These are phyloP conservation scores for Cerastis rubricosa DNA, from an alignment of 2,888 invertebrate species.

Conservation along the genomic window DNA sequence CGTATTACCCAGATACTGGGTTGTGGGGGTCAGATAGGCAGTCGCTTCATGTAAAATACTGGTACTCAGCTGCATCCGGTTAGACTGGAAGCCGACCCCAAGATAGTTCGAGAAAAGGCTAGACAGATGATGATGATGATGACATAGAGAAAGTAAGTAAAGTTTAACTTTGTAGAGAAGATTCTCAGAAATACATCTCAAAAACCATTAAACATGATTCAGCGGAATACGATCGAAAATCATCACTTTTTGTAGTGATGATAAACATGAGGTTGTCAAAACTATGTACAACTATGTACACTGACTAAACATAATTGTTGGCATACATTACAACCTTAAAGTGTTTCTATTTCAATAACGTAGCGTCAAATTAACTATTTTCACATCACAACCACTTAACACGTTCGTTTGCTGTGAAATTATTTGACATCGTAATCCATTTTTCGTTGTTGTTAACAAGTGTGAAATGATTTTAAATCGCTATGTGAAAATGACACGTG, in stretches of 20 bases:
- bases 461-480: slow-evolving; percentile 6
- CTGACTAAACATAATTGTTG: slow-evolving; percentile 6
- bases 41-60: too few relatives aligned
- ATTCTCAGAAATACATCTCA: too few relatives aligned
- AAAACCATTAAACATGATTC: background rate
- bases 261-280: background rate
- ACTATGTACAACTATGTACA: background rate
- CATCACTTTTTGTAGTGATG: background rate
- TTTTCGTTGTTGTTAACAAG: slow-evolving; percentile 10
- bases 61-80: too few relatives aligned
- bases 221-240: background rate
- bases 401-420: slow-evolving; percentile 48
- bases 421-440: slow-evolving; percentile 46
- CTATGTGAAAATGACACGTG: slow-evolving; percentile 6
- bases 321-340: slow-evolving; percentile 29
- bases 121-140: too few relatives aligned
- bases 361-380: slow-evolving; percentile 61
- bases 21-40: too few relatives aligned
- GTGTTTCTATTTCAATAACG: slow-evolving; percentile 40
- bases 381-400: slow-evolving; percentile 48
- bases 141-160: background rate
- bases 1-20: too few relatives aligned
- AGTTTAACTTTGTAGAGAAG: background rate
- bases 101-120: too few relatives aligned
- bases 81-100: too few relatives aligned